Base-by-base conservation (phyloP, 2,113 vertebrate species). In the Corynorhinus townsendii region DNA sequence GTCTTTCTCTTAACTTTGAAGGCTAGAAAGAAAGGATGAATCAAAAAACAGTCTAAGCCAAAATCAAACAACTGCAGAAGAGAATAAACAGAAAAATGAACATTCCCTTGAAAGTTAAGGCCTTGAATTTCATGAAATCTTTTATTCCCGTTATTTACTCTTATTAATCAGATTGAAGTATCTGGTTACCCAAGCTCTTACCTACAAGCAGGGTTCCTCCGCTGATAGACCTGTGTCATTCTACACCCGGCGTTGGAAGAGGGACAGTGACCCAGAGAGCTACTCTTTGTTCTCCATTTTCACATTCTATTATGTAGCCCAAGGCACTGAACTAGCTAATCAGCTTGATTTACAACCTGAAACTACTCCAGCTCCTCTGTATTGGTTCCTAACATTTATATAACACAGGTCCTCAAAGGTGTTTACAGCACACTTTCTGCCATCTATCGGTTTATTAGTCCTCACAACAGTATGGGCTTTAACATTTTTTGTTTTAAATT, bases 141-240 rank as follows among this genome's bases (percentile, higher is more conserved):
- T 84, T 59, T 17, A 54, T 86, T 69, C 45, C 12, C 4, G 11
- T 71, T 90, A 77, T 88, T 96, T 91, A 88, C 86, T 95, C 62
- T 81, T 86, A 66, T 79, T 86, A 45, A 96, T 90, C 10, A 0
- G 69, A 35, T 33, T 6, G 28, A 85, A 52, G 85, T 92, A 22
- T 97, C 95, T 35, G 66, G 81, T 97, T 97, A 93, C 95, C 81
- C 43, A 47, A 38, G 88, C 35, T 38, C 81, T 91, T n/a, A 90
- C 66, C 95, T 33, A 49, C 64, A 71, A 10, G 49, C 81, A 69
- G 47, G 45, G 26, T 64, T 33, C 83, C 64, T 49, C 66, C 76
- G 85, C 16, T 35, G 30, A 28, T 49, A 43, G 71, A 87, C 40
- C 86, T 45, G 52, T 26, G 96, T 93, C 93, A 97, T 59, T 45